Conservation (phyloP, 2,888 invertebrate species). For the Strigamia crassipes region DNA sequence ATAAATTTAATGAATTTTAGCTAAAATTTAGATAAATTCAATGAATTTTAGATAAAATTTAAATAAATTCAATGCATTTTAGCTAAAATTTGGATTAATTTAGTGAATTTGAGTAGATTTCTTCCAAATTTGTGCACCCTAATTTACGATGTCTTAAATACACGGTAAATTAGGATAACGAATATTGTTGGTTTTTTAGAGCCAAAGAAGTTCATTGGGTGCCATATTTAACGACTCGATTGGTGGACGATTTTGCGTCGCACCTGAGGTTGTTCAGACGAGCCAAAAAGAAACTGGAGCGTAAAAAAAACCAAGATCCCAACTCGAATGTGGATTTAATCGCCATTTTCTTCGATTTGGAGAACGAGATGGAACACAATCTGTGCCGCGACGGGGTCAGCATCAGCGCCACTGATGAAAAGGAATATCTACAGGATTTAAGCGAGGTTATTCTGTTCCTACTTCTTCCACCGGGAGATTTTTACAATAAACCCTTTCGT, state of each 20-base stretch:
- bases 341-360: constrained; percentile 85
- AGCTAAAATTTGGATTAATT: too few species aligned
- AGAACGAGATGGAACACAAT: constrained; percentile 82
- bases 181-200: constrained; percentile 55
- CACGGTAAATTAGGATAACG: too few species aligned
- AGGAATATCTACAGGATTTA: constrained; percentile 78
- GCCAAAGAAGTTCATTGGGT: constrained; percentile 89
- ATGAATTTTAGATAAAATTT: too few species aligned
- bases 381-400: constrained; percentile 80
- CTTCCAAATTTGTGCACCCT: too few species aligned
- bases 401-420: constrained; percentile 66
- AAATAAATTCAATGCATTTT: too few species aligned
- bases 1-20: too few species aligned
- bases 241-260: constrained; percentile 88
- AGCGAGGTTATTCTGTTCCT: constrained; percentile 80
- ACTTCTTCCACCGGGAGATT: constrained; percentile 80
- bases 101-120: too few species aligned
- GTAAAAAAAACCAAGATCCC: constrained; percentile 41
- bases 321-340: constrained; percentile 62
- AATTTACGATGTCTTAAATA: too few species aligned
- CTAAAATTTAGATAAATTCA: too few species aligned
- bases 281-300: constrained; percentile 62
- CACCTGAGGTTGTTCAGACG: constrained; percentile 85
- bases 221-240: constrained; percentile 79
- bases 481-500: constrained; percentile 79